Percentiles rank a stretch among this genome's conserved stretches.
Evolutionary conservation across 2,797 vertebrate genomes (phyloP).

Genomic region (Leptatherina wallacei): DNA sequence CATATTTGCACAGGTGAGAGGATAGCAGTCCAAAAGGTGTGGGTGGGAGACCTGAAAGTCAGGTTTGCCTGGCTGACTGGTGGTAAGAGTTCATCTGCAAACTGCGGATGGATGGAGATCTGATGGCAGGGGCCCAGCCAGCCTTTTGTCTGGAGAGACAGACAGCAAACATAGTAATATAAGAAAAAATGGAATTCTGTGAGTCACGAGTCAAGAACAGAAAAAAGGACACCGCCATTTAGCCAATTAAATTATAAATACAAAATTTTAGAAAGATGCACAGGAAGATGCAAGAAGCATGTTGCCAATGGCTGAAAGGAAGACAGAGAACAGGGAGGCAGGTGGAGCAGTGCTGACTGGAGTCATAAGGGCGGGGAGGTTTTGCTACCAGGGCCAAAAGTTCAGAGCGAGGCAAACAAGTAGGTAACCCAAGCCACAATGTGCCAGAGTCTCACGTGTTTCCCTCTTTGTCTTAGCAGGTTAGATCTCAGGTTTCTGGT

Average conservation of each 20-base stretch:
- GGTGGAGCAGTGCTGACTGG: conserved; percentile 55
- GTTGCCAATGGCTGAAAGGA: conserved; percentile 23
- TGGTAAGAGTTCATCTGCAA: conserved; percentile 66
- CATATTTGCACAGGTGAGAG: conserved; percentile 82
- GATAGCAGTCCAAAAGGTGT: conserved; percentile 70
- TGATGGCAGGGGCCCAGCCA: conserved; percentile 60
- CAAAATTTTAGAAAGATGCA: not conserved
- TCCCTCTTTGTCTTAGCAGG: conserved; percentile 77
- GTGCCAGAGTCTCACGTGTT: conserved; percentile 83
- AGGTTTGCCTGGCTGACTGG: conserved; percentile 79
- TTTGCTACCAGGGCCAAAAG: conserved; percentile 80
- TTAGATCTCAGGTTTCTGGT: conserved; percentile 79
- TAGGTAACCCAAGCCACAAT: conserved; percentile 81
- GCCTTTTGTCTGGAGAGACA: conserved; percentile 73
- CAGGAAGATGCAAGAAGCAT: conserved; percentile 22
- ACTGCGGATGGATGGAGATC: conserved; percentile 59
- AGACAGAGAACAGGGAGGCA: conserved; percentile 38
- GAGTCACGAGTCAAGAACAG: conserved; percentile 24
- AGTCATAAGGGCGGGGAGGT: conserved; percentile 72
- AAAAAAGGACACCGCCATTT: not conserved
- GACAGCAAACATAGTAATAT: conserved; percentile 64
- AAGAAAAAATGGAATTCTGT: conserved; percentile 42
- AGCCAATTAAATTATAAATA: not conserved
- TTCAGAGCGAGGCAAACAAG: conserved; percentile 72
- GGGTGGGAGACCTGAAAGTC: conserved; percentile 82